Conservation (phyloP, 2,888 invertebrate genomes). For the Crossocerus cetratus region DNA sequence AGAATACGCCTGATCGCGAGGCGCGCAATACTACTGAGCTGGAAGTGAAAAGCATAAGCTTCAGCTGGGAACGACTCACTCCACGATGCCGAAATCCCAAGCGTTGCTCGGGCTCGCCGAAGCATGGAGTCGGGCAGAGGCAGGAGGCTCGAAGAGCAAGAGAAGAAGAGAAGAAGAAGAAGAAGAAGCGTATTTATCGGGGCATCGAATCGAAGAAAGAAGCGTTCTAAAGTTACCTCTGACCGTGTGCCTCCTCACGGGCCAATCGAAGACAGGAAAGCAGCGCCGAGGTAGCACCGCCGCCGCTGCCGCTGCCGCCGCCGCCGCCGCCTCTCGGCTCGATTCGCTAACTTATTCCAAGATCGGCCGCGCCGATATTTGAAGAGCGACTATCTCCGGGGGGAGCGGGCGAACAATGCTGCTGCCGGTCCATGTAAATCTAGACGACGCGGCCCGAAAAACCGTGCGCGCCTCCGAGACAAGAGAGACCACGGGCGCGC, state of each 20-base stretch:
- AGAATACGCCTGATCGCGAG: too few species aligned
- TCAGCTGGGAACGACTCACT: background rate
- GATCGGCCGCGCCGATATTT: constrained; percentile 23
- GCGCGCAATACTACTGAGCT: too few species aligned
- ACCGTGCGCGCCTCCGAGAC: background rate
- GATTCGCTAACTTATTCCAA: constrained; percentile 29
- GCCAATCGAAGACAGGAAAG: constrained; percentile 28
- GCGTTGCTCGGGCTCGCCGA: background rate
- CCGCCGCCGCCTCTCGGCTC: constrained; percentile 21
- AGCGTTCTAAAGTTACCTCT: constrained; percentile 47
- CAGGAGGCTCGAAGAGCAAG: constrained; percentile 5
- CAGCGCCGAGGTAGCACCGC: constrained; percentile 7
- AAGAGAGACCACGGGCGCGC: background rate
- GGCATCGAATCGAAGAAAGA: constrained; percentile 26
- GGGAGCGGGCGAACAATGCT: constrained; percentile 8
- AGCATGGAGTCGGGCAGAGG: constrained; percentile 1
- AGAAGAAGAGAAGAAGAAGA: constrained; percentile 17
- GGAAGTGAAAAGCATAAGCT: too few species aligned
- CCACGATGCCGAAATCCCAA: background rate
- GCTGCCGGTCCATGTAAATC: constrained; percentile 17
- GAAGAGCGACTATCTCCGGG: constrained; percentile 18
- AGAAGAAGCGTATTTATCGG: constrained; percentile 34
- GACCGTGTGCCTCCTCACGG: constrained; percentile 27
- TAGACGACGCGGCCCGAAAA: background rate
- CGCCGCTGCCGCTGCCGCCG: constrained; percentile 17